Conservation (phyloP, 30 jellyfish, hydroid and myxozoan species). For the Thelohanellus kitauei region DNA sequence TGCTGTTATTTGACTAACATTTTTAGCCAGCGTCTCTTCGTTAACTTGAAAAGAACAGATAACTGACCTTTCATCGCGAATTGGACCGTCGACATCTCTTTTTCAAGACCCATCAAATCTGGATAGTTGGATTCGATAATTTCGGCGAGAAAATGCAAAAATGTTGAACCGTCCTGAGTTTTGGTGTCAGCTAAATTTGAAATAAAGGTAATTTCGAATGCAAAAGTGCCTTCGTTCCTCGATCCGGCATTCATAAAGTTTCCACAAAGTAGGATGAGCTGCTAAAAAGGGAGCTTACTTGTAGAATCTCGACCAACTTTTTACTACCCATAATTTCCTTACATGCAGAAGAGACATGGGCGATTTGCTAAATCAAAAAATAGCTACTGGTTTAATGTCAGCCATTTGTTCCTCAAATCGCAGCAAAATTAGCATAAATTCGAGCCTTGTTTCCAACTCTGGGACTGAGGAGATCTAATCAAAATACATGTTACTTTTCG, state of each 20-base stretch:
- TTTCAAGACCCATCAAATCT: constrained; percentile 28
- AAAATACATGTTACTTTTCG: background rate
- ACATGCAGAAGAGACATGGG: constrained; percentile 51
- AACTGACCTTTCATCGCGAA: constrained; percentile 38
- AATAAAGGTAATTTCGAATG: constrained; percentile 37
- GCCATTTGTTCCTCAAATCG: constrained; percentile 23
- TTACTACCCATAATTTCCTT: constrained; percentile 27
- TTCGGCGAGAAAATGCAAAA: constrained; percentile 51
- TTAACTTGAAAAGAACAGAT: no score
- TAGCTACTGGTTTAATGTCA: constrained; percentile 54
- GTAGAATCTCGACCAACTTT: constrained; percentile 28
- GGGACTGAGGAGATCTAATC: constrained; percentile 27
- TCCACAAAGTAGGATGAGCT: constrained; percentile 45
- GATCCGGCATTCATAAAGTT: constrained; percentile 95
- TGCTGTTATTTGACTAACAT: no score
- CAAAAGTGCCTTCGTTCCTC: constrained; percentile 54
- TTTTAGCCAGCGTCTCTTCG: no score
- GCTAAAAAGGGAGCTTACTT: constrained; percentile 15
- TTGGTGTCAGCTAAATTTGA: constrained; percentile 73
- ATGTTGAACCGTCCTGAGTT: constrained; percentile 41
- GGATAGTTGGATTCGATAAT: constrained; percentile 24
- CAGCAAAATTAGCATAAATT: constrained; percentile 20
- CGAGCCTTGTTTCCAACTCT: constrained; percentile 29
- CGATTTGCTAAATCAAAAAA: constrained; percentile 20
- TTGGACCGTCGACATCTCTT: constrained; percentile 34